A percentile compares a stretch with the other conserved stretches of the same genome.
phyloP scores from a whole-genome alignment of 2,888 invertebrate genomes.

The Hyposoter dolosus region DNA sequence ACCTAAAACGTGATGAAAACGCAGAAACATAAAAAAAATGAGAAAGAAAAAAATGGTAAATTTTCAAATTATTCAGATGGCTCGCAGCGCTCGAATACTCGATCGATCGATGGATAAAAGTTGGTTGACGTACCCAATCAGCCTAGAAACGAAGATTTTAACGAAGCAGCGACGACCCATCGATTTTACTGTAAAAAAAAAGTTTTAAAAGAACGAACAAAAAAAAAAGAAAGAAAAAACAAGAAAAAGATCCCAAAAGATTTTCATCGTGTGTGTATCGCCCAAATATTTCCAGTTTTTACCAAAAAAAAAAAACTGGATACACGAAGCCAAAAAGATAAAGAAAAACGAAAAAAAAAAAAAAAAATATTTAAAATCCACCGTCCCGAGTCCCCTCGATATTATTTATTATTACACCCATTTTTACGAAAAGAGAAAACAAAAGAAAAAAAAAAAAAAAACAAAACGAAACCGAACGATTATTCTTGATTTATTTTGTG shows the following conservation, averaged over 20 bases:
- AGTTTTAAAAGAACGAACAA: slow-evolving; percentile 17
- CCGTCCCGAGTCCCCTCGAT: slow-evolving; percentile 51
- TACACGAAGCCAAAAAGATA: slow-evolving; percentile 13
- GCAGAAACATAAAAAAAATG: not conserved
- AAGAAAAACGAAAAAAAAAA: slow-evolving; percentile 33
- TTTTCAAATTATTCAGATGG: slow-evolving; percentile 88
- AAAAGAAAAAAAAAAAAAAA: not conserved
- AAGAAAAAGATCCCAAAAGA: slow-evolving; percentile 43
- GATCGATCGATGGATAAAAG: slow-evolving; percentile 96
- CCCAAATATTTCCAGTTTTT: slow-evolving; percentile 46
- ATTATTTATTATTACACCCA: slow-evolving; percentile 57
- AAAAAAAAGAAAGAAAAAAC: not conserved
- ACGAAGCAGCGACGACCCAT: slow-evolving; percentile 73
- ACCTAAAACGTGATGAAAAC: not conserved
- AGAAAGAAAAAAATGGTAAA: not conserved
- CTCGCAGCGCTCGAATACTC: slow-evolving; percentile 97
- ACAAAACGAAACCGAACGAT: not conserved
- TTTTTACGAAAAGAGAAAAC: slow-evolving; percentile 56
- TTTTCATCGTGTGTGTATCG: slow-evolving; percentile 40
- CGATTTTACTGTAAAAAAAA: slow-evolving; percentile 69
- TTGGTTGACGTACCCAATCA: slow-evolving; percentile 86
- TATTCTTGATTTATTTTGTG: slow-evolving; percentile 35
- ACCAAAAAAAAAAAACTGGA: slow-evolving; percentile 7
- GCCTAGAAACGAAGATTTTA: slow-evolving; percentile 71
- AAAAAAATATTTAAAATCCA: slow-evolving; percentile 19